A percentile compares a stretch with the other conserved stretches of the same genome.
phyloP scores from a whole-genome alignment of 2,888 invertebrate genomes.

The Drosophila flavopinicola region DNA sequence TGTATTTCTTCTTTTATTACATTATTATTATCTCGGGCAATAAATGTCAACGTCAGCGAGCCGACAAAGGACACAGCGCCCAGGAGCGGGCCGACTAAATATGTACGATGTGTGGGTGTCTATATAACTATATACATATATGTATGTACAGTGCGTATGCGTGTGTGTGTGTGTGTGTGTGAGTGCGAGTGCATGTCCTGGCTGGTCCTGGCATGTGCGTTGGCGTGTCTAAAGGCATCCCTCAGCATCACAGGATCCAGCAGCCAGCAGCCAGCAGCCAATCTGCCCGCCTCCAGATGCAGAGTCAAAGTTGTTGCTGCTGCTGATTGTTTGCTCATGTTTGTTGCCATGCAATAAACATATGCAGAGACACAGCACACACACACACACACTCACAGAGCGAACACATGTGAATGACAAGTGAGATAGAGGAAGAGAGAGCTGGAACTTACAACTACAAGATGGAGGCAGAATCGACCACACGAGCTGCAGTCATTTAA shows the following conservation, averaged over 20 bases:
- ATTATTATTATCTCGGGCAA: slow-evolving; percentile 81
- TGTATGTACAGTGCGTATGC: slow-evolving; percentile 37
- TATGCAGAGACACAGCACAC: slow-evolving; percentile 28
- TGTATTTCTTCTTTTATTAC: slow-evolving; percentile 80
- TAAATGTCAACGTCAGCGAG: slow-evolving; percentile 80
- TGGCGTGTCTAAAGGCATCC: slow-evolving; percentile 35
- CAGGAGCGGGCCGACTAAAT: slow-evolving; percentile 55
- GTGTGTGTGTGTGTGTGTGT: slow-evolving; percentile 5
- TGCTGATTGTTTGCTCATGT: slow-evolving; percentile 51
- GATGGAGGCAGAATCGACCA: slow-evolving; percentile 30
- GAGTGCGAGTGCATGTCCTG: slow-evolving; percentile 17
- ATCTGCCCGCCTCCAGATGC: slow-evolving; percentile 4
- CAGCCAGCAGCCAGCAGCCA: slow-evolving; percentile 12
- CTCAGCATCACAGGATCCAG: slow-evolving; percentile 22
- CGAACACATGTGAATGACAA: slow-evolving; percentile 43
- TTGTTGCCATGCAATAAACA: slow-evolving; percentile 67
- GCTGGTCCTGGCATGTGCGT: slow-evolving; percentile 31
- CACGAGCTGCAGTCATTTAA: slow-evolving; percentile 47
- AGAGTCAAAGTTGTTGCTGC: slow-evolving; percentile 32
- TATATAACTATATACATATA: slow-evolving; percentile 22
- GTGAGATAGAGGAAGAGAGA: slow-evolving; percentile 10
- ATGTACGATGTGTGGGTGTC: slow-evolving; percentile 22
- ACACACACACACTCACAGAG: not conserved
- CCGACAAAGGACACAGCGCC: slow-evolving; percentile 76
- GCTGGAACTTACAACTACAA: slow-evolving; percentile 51